These are phyloP conservation scores for Atethmia centrago DNA, from an alignment of 2,888 invertebrate species.

Conservation along the genomic window DNA sequence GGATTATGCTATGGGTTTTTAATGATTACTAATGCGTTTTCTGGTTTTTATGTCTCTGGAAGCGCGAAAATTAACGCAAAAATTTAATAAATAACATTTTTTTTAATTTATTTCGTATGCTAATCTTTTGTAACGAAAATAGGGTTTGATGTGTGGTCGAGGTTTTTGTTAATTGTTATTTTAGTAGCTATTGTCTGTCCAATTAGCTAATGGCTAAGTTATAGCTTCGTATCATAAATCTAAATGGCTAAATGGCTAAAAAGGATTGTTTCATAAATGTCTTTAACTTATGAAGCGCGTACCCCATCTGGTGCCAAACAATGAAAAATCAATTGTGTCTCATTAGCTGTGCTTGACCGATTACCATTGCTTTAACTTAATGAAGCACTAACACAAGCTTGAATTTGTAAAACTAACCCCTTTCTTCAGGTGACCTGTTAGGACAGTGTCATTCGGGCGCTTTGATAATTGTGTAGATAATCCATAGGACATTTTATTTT, in stretches of 20 bases:
- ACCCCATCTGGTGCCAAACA: too few relatives aligned
- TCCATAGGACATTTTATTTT: background rate
- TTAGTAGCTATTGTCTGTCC: conserved; percentile 13
- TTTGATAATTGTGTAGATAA: too few relatives aligned
- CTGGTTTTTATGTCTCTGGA: conserved; percentile 27
- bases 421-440: background rate
- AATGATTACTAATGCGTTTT: conserved; percentile 57
- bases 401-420: background rate
- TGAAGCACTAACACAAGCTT: background rate
- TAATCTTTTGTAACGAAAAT: conserved; percentile 44
- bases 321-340: too few relatives aligned
- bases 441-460: too few relatives aligned
- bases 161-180: conserved; percentile 17
- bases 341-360: too few relatives aligned
- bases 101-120: conserved; percentile 42
- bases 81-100: conserved; percentile 42
- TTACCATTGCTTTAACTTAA: background rate
- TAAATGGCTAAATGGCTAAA: background rate
- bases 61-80: conserved; percentile 45
- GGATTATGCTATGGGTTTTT: conserved; percentile 59
- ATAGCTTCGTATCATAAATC: conserved; percentile 3
- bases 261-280: conserved; percentile 19
- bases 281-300: too few relatives aligned
- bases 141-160: conserved; percentile 10
- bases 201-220: conserved; percentile 16